phyloP scores from a whole-genome alignment of 2,797 vertebrate genomes.

The Smutsia temminckii region DNA sequence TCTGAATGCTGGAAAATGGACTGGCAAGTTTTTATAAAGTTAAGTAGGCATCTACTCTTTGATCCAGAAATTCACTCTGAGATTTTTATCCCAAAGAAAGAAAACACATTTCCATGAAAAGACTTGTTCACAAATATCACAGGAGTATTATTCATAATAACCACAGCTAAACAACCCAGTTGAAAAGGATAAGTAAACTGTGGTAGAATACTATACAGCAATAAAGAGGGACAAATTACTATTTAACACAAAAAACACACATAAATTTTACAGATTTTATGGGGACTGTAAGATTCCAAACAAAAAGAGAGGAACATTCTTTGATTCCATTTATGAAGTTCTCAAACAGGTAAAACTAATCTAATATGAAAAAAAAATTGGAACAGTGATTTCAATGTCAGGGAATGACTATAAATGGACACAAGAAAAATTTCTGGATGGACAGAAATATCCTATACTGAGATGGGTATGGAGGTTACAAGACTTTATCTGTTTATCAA shows the following conservation, averaged over 20 bases:
- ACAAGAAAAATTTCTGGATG: background rate
- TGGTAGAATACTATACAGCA: background rate
- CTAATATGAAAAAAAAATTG: background rate
- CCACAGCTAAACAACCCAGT: background rate
- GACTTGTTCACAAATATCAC: background rate
- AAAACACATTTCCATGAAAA: background rate
- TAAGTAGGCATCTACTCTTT: background rate
- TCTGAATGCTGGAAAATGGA: background rate
- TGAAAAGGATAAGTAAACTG: background rate
- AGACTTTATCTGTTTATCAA: background rate
- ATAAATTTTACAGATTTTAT: background rate
- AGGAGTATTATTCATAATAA: background rate
- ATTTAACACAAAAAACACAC: background rate
- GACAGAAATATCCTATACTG: background rate
- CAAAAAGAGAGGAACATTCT: background rate
- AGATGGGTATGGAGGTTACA: background rate
- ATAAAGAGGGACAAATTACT: background rate
- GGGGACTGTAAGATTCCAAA: background rate
- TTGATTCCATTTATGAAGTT: background rate
- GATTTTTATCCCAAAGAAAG: background rate
- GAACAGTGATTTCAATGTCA: background rate
- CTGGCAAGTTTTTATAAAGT: background rate
- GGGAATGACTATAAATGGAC: background rate
- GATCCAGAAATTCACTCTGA: background rate
- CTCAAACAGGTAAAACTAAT: background rate